Conservation (phyloP, 2,888 invertebrate genomes). For the Cephus runcator region DNA sequence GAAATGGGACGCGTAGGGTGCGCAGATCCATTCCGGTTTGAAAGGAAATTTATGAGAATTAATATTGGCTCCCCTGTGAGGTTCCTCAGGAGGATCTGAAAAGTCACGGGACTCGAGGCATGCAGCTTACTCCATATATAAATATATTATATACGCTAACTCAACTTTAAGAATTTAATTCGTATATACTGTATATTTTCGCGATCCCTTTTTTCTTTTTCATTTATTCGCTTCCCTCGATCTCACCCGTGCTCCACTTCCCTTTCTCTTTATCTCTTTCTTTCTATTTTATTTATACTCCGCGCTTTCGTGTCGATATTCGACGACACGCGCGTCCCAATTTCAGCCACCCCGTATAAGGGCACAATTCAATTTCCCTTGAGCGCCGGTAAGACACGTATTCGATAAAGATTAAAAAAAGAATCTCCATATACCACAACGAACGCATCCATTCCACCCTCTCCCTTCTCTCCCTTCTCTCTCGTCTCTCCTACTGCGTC, state of each 20-base stretch:
- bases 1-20: constrained; percentile 16
- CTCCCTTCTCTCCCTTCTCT: background rate
- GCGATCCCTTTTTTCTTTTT: background rate
- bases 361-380: constrained; percentile 38
- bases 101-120: constrained; percentile 59
- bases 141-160: constrained; percentile 34
- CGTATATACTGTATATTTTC: constrained; percentile 40
- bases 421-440: constrained; percentile 33
- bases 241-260: background rate
- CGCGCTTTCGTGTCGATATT: constrained; percentile 42
- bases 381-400: constrained; percentile 58
- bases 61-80: constrained; percentile 62
- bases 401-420: constrained; percentile 71
- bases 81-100: constrained; percentile 22
- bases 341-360: constrained; percentile 65
- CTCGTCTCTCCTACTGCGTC: background rate
- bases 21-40: constrained; percentile 46
- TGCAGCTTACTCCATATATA: constrained; percentile 61
- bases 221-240: background rate
- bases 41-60: constrained; percentile 67
- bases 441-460: background rate
- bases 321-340: constrained; percentile 66
- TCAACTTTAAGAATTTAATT: constrained; percentile 66
- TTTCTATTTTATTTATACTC: constrained; percentile 39
- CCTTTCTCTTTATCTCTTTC: constrained; percentile 18